phyloP scores from a whole-genome alignment of 2,797 vertebrate species.

The Gambelia wislizenii region DNA sequence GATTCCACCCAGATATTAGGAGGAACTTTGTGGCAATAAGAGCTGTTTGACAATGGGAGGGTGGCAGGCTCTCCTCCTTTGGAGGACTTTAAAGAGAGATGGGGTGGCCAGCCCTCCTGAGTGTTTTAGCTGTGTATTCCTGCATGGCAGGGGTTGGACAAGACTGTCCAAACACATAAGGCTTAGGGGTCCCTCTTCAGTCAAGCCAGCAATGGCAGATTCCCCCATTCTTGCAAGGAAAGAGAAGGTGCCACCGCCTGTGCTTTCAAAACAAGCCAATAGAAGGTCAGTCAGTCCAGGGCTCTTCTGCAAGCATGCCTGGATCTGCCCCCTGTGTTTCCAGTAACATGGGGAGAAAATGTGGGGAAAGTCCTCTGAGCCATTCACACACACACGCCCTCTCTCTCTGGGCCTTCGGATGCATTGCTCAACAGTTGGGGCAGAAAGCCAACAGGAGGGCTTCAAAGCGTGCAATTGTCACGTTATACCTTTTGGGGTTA shows the following conservation, averaged over 20 bases:
- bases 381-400: neutral
- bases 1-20: too few relatives aligned
- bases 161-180: too few relatives aligned
- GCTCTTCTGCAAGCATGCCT: neutral
- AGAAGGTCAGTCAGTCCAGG: neutral
- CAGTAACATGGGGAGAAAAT: neutral
- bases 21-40: too few relatives aligned
- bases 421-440: rapidly evolving
- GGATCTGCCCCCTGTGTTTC: neutral
- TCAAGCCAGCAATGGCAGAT: too few relatives aligned
- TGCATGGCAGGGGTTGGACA: too few relatives aligned
- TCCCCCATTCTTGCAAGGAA: too few relatives aligned
- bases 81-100: too few relatives aligned
- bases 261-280: neutral
- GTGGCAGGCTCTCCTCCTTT: too few relatives aligned
- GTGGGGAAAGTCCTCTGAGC: neutral
- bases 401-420: neutral
- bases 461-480: rapidly evolving
- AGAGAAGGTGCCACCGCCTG: neutral
- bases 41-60: too few relatives aligned
- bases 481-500: constrained; percentile 23
- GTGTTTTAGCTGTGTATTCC: too few relatives aligned
- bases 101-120: too few relatives aligned
- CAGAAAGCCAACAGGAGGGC: neutral
- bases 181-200: too few relatives aligned